Conservation (phyloP, 1,140 invertebrate genomes). For the Zaprionus camerounensis region DNA sequence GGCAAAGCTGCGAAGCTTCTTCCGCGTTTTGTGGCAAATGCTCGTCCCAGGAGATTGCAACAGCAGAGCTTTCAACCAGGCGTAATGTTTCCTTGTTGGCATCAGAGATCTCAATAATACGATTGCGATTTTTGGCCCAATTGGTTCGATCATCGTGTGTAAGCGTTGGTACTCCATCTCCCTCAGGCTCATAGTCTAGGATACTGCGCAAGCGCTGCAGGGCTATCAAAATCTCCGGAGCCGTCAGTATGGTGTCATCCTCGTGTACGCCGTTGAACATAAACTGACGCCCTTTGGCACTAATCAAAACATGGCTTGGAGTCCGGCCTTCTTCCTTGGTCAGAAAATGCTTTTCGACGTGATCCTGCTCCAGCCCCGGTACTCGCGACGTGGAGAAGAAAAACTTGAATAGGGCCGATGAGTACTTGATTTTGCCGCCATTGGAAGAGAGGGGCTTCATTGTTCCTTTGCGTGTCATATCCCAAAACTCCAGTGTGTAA, state of each 20-base stretch:
- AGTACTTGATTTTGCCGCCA: slow-evolving; percentile 81
- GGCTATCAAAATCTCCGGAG: slow-evolving; percentile 84
- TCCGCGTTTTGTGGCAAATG: slow-evolving; percentile 79
- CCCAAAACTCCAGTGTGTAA: slow-evolving; percentile 80
- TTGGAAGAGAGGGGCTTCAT: slow-evolving; percentile 88
- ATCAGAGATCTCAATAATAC: slow-evolving; percentile 85
- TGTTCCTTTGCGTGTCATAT: slow-evolving; percentile 82
- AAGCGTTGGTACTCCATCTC: slow-evolving; percentile 86
- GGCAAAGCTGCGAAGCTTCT: slow-evolving; percentile 68
- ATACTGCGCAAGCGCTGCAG: slow-evolving; percentile 86
- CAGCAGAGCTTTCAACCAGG: slow-evolving; percentile 88
- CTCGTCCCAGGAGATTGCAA: slow-evolving; percentile 87
- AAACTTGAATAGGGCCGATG: slow-evolving; percentile 86
- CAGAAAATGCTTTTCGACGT: slow-evolving; percentile 79
- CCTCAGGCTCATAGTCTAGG: slow-evolving; percentile 78
- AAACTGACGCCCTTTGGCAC: slow-evolving; percentile 86
- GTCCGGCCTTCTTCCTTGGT: slow-evolving; percentile 67
- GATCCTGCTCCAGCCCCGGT: slow-evolving; percentile 88
- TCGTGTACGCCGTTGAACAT: slow-evolving; percentile 74
- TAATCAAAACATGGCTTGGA: slow-evolving; percentile 84
- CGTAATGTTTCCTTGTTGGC: slow-evolving; percentile 87
- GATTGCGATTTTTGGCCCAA: slow-evolving; percentile 87
- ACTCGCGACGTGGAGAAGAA: slow-evolving; percentile 89
- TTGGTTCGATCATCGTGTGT: slow-evolving; percentile 87
- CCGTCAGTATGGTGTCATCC: slow-evolving; percentile 75